phyloP scores from a whole-genome alignment of 2,113 vertebrate species.

The western clawed frog (Xenopus tropicalis) region DNA sequence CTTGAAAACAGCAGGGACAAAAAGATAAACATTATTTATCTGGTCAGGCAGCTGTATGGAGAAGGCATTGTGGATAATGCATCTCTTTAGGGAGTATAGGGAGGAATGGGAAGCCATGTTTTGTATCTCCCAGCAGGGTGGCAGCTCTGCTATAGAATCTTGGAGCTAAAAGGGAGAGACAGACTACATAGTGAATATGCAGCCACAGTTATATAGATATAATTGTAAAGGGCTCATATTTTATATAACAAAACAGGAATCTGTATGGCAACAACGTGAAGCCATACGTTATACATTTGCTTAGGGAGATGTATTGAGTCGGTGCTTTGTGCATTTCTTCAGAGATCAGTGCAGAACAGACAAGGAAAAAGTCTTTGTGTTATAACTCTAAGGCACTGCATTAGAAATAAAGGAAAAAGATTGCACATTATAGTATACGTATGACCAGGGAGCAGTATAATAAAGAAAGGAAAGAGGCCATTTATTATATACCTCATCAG shows the following conservation, averaged over 20 bases:
- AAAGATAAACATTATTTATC: conserved; percentile 21
- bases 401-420: conserved; percentile 26
- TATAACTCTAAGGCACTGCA: conserved; percentile 11
- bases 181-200: conserved; percentile 14
- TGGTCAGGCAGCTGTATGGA: conserved; percentile 9
- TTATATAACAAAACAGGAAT: conserved; percentile 15
- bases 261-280: conserved; percentile 6
- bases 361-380: background rate
- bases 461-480: conserved; percentile 37
- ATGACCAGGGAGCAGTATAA: conserved; percentile 35
- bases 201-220: conserved; percentile 1
- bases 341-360: background rate
- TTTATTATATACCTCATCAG: conserved; percentile 33
- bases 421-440: conserved; percentile 35
- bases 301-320: conserved; percentile 17
- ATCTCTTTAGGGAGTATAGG: conserved; percentile 4
- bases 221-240: conserved; percentile 3
- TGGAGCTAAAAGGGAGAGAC: background rate
- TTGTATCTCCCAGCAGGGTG: conserved; percentile 13
- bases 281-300: conserved; percentile 23
- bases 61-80: conserved; percentile 21
- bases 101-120: background rate
- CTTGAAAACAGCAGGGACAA: background rate
- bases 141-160: background rate
- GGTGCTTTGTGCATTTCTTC: conserved; percentile 14